phyloP scores from a whole-genome alignment of 2,797 vertebrate species.

The Eulemur rubriventer region DNA sequence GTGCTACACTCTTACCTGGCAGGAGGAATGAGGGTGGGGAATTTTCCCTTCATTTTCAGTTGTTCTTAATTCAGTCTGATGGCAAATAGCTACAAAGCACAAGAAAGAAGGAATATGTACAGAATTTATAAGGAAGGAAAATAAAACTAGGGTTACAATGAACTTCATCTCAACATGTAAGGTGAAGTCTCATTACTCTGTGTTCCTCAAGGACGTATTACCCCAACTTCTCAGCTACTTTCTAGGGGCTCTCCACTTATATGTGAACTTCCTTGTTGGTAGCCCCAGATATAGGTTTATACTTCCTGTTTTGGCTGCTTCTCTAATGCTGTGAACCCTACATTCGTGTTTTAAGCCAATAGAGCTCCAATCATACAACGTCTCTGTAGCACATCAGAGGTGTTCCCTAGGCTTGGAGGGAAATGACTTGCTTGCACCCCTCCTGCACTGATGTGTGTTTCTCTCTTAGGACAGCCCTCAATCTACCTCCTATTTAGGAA shows the following conservation, averaged over 20 bases:
- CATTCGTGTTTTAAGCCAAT: not conserved
- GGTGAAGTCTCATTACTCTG: not conserved
- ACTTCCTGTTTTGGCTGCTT: not conserved
- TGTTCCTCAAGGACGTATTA: not conserved
- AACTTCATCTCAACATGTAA: not conserved
- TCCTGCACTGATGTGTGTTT: fast-evolving
- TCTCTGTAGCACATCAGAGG: not conserved
- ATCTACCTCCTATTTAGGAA: not conserved
- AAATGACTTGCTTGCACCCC: not conserved
- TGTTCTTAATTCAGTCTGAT: slow-evolving; percentile 31
- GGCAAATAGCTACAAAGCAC: not conserved
- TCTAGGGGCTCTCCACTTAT: not conserved
- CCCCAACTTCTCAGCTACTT: not conserved
- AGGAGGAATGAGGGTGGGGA: not conserved
- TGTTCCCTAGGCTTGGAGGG: not conserved
- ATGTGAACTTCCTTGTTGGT: not conserved
- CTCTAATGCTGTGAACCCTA: not conserved
- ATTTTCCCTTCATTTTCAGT: slow-evolving; percentile 17
- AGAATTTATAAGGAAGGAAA: not conserved
- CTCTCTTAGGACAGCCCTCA: not conserved
- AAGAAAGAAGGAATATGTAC: not conserved
- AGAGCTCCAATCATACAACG: not conserved
- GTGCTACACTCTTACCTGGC: slow-evolving; percentile 6
- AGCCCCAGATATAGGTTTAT: not conserved
- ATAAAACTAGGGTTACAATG: not conserved